phyloP scores from a whole-genome alignment of 2,888 invertebrate genomes.

The Pterostichus madidus region DNA sequence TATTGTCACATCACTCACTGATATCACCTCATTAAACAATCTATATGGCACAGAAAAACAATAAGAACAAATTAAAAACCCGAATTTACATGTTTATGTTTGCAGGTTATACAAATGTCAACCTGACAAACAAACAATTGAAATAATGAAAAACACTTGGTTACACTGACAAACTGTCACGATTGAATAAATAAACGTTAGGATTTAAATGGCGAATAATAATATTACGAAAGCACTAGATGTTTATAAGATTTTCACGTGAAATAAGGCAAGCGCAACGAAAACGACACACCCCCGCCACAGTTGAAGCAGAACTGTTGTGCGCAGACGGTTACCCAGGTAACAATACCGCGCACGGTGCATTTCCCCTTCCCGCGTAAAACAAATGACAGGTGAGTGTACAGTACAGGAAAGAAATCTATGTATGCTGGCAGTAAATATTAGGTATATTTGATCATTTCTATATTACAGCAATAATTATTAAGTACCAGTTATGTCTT shows the following conservation, averaged over 20 bases:
- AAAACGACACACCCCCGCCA: slow-evolving; percentile 17
- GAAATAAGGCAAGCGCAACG: slow-evolving; percentile 4
- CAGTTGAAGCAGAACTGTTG: slow-evolving; percentile 33
- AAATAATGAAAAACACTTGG: neutral
- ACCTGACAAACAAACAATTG: neutral
- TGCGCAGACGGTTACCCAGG: neutral
- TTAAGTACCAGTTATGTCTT: slow-evolving; percentile 57
- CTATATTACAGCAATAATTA: slow-evolving; percentile 61
- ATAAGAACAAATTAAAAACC: slow-evolving; percentile 18
- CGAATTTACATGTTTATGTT: slow-evolving; percentile 29
- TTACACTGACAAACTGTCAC: slow-evolving; percentile 7
- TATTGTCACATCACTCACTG: slow-evolving; percentile 60
- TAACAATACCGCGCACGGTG: slow-evolving; percentile 20
- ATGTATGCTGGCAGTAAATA: slow-evolving; percentile 61
- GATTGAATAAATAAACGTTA: neutral
- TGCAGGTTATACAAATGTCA: slow-evolving; percentile 9
- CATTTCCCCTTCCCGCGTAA: neutral
- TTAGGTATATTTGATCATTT: slow-evolving; percentile 63
- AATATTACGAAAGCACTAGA: slow-evolving; percentile 12
- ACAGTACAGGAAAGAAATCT: slow-evolving; percentile 1
- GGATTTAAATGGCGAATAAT: slow-evolving; percentile 47
- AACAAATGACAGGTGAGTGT: slow-evolving; percentile 32
- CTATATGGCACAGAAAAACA: slow-evolving; percentile 54
- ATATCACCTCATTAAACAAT: neutral
- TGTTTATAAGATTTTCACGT: slow-evolving; percentile 30